Base-by-base conservation (phyloP, 2,888 invertebrate species). In the Scaptodrosophila latifasciaeformis region DNA sequence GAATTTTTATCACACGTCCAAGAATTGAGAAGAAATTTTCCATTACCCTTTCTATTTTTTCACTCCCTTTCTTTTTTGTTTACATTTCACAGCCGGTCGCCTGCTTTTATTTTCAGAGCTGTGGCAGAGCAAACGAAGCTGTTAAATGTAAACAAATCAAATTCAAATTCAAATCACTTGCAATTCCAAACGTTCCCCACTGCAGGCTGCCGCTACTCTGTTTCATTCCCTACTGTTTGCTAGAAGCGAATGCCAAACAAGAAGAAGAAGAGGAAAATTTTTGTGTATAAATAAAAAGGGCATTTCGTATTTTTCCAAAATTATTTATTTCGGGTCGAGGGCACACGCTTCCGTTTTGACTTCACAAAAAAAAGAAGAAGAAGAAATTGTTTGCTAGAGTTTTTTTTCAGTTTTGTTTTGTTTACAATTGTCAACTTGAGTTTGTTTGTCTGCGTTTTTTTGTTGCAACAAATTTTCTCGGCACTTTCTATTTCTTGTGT, bases 181-280 rank as follows among this genome's bases (percentile, higher is more conserved):
- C 71, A 59, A 49, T 70, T 47, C 62, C 71, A 55, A 60, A 52
- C 57, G 65, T 67, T 67, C 53, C 65, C 10, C 12, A 65, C 68
- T 70, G 71, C 65, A 71, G 55, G 45, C 68, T 53, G 54, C 31
- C 4, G 34, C 12, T n/a, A n/a, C n/a, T n/a, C n/a, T n/a, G n/a
- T n/a, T n/a, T n/a, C n/a, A n/a, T n/a, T n/a, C n/a, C n/a, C n/a
- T n/a, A n/a, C n/a, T n/a, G n/a, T n/a, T n/a, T n/a, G n/a, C n/a
- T n/a, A n/a, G n/a, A n/a, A n/a, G n/a, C n/a, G n/a, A n/a, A n/a
- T n/a, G n/a, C n/a, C n/a, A n/a, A n/a, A n/a, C n/a, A n/a, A n/a
- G n/a, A n/a, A n/a, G n/a, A n/a, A n/a, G n/a, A n/a, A n/a, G n/a
- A n/a, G n/a, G n/a, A n/a, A n/a, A n/a, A n/a, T n/a, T n/a, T n/a